Base-by-base conservation (phyloP, 2,888 invertebrate genomes). In the Globia sparganii region DNA sequence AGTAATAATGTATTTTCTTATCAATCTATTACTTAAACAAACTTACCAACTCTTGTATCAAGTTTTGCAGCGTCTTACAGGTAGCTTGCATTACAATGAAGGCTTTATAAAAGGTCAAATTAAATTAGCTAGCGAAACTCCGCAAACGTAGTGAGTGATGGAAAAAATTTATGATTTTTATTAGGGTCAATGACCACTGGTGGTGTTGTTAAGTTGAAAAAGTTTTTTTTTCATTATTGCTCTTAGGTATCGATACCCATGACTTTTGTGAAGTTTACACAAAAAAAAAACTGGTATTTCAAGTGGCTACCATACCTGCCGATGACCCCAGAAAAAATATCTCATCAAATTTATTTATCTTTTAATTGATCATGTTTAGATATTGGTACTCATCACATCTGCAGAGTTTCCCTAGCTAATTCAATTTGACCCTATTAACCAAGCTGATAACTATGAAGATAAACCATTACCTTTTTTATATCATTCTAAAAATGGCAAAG, bases 41-140 rank as follows among this genome's bases (percentile, higher is more conserved):
- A 53, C 31, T 73, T n/a, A n/a, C n/a, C 49, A 37, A 72, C n/a
- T n/a, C n/a, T 72, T 64, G n/a, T 6, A 6, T 49, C 13, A 81
- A 34, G 0, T 34, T 28, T 34, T 21, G 18, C 13, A 40, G 31
- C 8, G 8, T 21, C 28, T 46, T 49, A 28, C 18, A 8, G 0
- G 28, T 53, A 1, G 53, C 21, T 64, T 58, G 34, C 28, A 49
- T n/a, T 28, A 64, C 31, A 56, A 77, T 21, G 13, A 31, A 61
- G 5, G 75, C 25, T 59, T 73, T 43, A n/a, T 5, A 58, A 8
- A 28, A 9, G 18, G 5, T 9, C 8, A 25, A 25, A 21, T 49
- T 49, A 25, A 9, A 25, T 53, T 25, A 53, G 21, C 8, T 8
- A 53, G 8, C 49, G 25, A 53, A 25, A 53, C 53, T n/a, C n/a